These are phyloP conservation scores for Leptinotarsa rubiginosa DNA, from an alignment of 2,888 invertebrate genomes.

Conservation along the genomic window DNA sequence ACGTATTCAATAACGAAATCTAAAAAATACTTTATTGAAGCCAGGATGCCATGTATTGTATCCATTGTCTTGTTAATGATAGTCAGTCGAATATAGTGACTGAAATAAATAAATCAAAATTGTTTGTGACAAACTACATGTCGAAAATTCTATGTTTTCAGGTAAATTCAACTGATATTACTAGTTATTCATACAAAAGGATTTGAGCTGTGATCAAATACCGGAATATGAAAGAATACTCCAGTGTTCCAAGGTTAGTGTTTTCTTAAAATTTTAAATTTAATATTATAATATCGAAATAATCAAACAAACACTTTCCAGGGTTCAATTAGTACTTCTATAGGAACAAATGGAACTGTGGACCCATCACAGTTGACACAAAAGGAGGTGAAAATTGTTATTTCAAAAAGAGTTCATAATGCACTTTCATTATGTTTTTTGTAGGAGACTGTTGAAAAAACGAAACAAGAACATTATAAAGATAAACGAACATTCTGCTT, in stretches of 20 bases:
- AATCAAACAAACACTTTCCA: not conserved
- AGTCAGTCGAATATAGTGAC: not conserved
- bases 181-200: not conserved
- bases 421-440: not conserved
- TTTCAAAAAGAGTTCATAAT: not conserved
- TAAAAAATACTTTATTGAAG: not conserved
- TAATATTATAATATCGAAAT: not conserved
- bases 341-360: not conserved
- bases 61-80: not conserved
- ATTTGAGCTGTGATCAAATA: not conserved
- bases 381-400: not conserved
- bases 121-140: not conserved
- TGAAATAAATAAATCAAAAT: not conserved
- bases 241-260: not conserved
- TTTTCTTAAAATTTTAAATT: not conserved
- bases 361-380: not conserved
- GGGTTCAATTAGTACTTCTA: not conserved
- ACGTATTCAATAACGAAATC: not conserved
- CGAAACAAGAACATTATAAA: not conserved
- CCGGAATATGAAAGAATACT: not conserved
- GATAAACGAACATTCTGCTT: not conserved
- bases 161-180: not conserved
- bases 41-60: not conserved
- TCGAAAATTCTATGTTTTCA: not conserved
- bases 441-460: conserved; percentile 1